Evolutionary conservation across 1,140 invertebrate species (phyloP).

Genomic region (Trichonephila clavipes): DNA sequence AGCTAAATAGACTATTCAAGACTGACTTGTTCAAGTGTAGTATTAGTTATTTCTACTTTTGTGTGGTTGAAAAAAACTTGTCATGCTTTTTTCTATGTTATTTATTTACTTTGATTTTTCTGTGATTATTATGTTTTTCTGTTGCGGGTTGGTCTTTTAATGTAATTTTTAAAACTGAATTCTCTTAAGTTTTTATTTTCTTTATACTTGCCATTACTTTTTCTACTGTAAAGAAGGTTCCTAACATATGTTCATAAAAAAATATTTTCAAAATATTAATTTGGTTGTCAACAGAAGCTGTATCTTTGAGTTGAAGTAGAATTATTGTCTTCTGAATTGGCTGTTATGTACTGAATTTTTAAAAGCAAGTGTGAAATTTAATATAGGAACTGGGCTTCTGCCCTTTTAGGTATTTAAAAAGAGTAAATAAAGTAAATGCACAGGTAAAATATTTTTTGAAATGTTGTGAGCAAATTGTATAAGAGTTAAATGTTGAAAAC

Average conservation of each 20-base stretch:
- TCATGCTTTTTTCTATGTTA: neutral
- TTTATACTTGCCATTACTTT: neutral
- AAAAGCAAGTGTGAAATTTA: neutral
- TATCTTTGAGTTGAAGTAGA: neutral
- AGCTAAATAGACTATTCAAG: neutral
- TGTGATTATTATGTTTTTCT: neutral
- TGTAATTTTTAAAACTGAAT: neutral
- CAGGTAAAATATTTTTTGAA: neutral
- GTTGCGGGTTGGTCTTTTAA: neutral
- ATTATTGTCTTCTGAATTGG: neutral
- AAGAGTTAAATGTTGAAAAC: neutral
- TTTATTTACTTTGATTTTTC: constrained; percentile 11
- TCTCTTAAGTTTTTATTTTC: neutral
- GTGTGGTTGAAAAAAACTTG: neutral
- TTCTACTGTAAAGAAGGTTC: neutral
- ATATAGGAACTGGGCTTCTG: neutral
- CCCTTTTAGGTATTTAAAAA: neutral
- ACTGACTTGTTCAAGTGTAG: neutral
- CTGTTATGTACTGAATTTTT: neutral
- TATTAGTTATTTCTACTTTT: neutral
- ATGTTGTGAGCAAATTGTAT: neutral
- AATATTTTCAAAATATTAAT: no score
- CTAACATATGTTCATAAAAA: no score
- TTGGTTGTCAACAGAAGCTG: no score
- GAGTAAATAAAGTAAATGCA: neutral